These are phyloP conservation scores for Agrypnia vestita DNA, from an alignment of 1,140 invertebrate species.

Conservation along the genomic window DNA sequence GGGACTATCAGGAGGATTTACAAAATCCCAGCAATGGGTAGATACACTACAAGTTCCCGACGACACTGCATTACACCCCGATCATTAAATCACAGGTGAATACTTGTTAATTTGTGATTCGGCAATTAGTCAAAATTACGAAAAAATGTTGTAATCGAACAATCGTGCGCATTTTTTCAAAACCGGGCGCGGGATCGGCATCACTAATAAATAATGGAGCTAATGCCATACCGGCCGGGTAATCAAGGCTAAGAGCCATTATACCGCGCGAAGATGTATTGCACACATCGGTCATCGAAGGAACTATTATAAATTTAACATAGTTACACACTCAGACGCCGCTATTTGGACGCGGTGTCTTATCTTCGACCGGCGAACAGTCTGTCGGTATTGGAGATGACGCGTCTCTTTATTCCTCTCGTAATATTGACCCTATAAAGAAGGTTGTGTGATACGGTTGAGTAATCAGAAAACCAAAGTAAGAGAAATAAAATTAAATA, in stretches of 20 bases:
- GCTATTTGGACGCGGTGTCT: background rate
- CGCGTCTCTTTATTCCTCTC: no score
- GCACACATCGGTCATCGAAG: conserved; percentile 24
- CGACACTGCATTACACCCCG: background rate
- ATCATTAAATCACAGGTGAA: background rate
- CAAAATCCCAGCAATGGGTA: no score
- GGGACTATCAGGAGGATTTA: no score
- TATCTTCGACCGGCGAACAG: background rate
- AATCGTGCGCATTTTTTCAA: conserved; percentile 24
- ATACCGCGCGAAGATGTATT: conserved; percentile 5
- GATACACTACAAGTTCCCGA: background rate
- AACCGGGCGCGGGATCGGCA: background rate
- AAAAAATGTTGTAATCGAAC: conserved; percentile 14
- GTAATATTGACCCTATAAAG: no score
- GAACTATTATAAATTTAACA: conserved; percentile 14
- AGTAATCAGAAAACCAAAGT: background rate
- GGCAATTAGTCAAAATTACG: conserved; percentile 15
- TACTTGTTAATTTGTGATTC: background rate
- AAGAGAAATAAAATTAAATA: no score
- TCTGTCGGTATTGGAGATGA: no score
- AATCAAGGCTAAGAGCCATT: conserved; percentile 12
- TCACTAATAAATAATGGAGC: conserved; percentile 20
- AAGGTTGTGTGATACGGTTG: no score
- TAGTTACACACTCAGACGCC: background rate
- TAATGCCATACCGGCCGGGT: conserved; percentile 15